phyloP scores from a whole-genome alignment of 2,888 invertebrate species.

The Cephus sareptanus region DNA sequence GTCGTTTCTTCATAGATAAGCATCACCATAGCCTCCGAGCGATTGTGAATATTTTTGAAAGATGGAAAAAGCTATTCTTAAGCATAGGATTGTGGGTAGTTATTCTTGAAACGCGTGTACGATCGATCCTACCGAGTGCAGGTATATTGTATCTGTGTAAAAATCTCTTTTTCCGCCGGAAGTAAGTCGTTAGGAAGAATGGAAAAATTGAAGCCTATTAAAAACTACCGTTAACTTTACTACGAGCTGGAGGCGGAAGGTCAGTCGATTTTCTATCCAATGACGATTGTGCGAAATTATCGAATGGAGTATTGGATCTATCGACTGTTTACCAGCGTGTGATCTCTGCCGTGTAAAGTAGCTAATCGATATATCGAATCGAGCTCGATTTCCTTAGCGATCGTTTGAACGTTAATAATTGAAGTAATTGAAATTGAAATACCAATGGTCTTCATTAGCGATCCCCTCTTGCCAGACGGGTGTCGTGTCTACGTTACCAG shows the following conservation, averaged over 20 bases:
- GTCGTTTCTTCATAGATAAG: background rate
- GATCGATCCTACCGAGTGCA: background rate
- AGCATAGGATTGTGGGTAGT: background rate
- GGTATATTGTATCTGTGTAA: background rate
- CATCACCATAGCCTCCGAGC: background rate
- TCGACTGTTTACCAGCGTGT: background rate
- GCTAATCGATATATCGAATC: background rate
- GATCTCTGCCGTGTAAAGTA: background rate
- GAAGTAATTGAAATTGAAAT: background rate
- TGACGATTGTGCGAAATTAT: background rate
- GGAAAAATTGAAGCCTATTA: background rate
- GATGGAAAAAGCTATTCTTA: background rate
- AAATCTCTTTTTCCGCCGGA: background rate
- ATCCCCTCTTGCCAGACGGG: background rate
- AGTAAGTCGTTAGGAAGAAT: background rate
- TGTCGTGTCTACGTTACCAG: background rate
- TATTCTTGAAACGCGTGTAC: background rate
- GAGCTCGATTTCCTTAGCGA: background rate
- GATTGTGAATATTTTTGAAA: background rate
- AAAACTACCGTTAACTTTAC: background rate
- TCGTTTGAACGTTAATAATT: background rate
- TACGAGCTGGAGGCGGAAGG: background rate
- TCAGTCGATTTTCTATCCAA: background rate
- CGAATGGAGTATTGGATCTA: background rate
- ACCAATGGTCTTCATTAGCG: background rate